Base-by-base conservation (phyloP, 2,888 invertebrate species). In the Meloe dianella region DNA sequence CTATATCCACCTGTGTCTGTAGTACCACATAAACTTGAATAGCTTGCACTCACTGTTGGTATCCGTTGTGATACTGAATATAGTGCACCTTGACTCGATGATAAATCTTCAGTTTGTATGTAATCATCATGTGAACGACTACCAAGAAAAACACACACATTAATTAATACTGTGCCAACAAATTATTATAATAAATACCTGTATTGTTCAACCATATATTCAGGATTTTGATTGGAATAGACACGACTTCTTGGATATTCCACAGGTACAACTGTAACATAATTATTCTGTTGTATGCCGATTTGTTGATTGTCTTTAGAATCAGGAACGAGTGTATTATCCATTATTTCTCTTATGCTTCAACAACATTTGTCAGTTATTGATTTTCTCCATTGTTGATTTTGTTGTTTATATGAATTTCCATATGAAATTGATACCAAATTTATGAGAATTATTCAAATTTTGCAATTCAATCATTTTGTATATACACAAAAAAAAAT, bases 61-160 rank as follows among this genome's bases (percentile, higher is more conserved):
- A 89, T 80, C 29, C 89, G 82, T 77, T 89, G 89, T 0, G 89
- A 88, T 10, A 89, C 89, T 0, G 88, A 88, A 74, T 89, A 89
- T 22, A 89, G 65, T 58, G 78, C 74, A 17, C 79, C 78, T 68
- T 80, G 80, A 67, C 75, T 79, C 12, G 78, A 70, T 14, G 80
- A 74, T 59, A 78, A 63, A 14, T 81, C 80, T 65, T 79, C 80
- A 4, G 77, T 75, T 77, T 79, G 79, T 8, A 76, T 73, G 65
- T 79, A 81, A 64, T 80, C 79, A 67, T 81, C 80, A 63, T 79
- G 79, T 14, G 71, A 73, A 65, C 75, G 75, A 58, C 61, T 66
- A 24, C 51, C 14, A n/a, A 66, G 10, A 47, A 68, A 70, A 58
- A 60, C 8, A n/a, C 10, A 12, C 7, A 14, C 10, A 35, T 12